Conservation (phyloP, 2,888 invertebrate species). For the Brenthis daphne region DNA sequence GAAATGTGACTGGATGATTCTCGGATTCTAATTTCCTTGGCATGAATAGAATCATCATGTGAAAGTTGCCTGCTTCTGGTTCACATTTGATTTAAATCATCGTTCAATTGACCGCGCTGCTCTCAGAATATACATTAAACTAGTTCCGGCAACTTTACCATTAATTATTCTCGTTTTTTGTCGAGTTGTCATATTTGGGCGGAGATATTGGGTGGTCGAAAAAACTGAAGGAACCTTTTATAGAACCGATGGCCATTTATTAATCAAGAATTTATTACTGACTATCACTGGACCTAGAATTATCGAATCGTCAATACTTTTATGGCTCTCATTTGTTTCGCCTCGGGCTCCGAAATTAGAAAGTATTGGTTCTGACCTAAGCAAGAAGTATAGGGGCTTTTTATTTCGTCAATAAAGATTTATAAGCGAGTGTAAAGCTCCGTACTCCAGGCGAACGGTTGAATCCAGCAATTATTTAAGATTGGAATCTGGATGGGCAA, state of each 20-base stretch:
- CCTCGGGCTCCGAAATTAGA: constrained; percentile 76
- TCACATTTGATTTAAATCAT: constrained; percentile 60
- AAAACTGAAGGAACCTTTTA: constrained; percentile 24
- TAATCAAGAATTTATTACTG: constrained; percentile 40
- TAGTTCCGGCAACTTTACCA: constrained; percentile 49
- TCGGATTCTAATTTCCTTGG: constrained; percentile 53
- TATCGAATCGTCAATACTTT: constrained; percentile 59
- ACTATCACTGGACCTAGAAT: constrained; percentile 49
- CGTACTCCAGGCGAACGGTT: constrained; percentile 47
- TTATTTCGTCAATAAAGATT: constrained; percentile 68
- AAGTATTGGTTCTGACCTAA: constrained; percentile 58
- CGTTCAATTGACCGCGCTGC: constrained; percentile 52
- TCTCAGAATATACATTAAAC: constrained; percentile 54
- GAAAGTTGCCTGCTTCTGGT: constrained; percentile 68
- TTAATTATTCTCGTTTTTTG: constrained; percentile 40
- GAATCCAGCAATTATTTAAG: constrained; percentile 61
- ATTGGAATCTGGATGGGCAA: constrained; percentile 51
- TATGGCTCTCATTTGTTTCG: constrained; percentile 69
- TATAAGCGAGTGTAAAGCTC: constrained; percentile 59
- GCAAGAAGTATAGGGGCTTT: constrained; percentile 52
- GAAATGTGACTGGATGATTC: constrained; percentile 46
- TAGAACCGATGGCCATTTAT: constrained; percentile 31
- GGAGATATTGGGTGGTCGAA: constrained; percentile 38
- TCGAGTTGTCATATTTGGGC: constrained; percentile 22
- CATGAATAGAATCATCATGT: constrained; percentile 52